These are phyloP conservation scores for Crematogaster levior DNA, from an alignment of 2,888 invertebrate genomes.

Conservation along the genomic window DNA sequence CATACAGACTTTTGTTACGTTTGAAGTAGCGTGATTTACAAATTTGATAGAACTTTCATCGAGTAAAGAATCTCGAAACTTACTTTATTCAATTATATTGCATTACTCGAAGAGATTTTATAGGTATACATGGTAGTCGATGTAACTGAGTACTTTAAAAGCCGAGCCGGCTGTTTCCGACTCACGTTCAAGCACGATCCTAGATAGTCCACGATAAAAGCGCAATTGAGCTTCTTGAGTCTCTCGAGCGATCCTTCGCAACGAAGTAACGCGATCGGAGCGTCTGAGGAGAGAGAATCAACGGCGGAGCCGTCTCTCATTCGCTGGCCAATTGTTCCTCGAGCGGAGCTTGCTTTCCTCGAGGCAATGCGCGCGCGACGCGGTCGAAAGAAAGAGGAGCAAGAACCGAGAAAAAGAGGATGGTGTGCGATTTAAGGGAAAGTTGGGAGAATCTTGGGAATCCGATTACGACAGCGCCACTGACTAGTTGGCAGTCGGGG, in stretches of 20 bases:
- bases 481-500: constrained; percentile 59
- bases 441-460: constrained; percentile 70
- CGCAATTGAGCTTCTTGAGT: constrained; percentile 52
- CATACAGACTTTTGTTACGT: background rate
- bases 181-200: constrained; percentile 52
- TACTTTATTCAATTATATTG: constrained; percentile 44
- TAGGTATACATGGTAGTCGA: background rate
- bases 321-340: constrained; percentile 43
- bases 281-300: constrained; percentile 28
- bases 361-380: constrained; percentile 15
- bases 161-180: constrained; percentile 46
- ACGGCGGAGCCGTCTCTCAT: constrained; percentile 29
- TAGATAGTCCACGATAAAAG: constrained; percentile 47
- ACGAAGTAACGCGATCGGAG: constrained; percentile 51
- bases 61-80: background rate
- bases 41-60: constrained; percentile 4
- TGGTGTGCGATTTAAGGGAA: constrained; percentile 53
- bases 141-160: constrained; percentile 31
- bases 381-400: background rate
- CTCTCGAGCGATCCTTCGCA: constrained; percentile 41
- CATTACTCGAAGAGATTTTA: constrained; percentile 21
- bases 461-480: constrained; percentile 68
- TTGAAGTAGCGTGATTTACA: background rate
- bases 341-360: background rate
- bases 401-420: constrained; percentile 21